Base-by-base conservation (phyloP, 1,140 invertebrate genomes). In the Cydia pomonella region DNA sequence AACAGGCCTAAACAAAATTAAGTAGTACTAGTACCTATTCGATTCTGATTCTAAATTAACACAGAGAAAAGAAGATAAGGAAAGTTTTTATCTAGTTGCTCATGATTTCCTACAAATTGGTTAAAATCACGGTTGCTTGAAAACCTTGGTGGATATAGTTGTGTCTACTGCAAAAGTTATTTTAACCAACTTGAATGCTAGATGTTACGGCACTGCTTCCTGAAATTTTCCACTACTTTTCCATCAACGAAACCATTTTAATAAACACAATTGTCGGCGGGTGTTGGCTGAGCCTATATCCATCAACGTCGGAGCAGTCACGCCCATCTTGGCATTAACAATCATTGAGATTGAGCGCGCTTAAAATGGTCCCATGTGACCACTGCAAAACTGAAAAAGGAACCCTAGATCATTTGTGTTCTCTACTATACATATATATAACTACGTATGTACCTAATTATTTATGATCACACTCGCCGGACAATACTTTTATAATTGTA, bases 301-400 rank as follows among this genome's bases (percentile, higher is more conserved):
- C 64, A 69, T 69, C 64, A 69, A 69, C 29, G 64, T 69, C 64
- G 16, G 13, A 6, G 29, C 29, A 33, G 64, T 69, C 64, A 69
- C 64, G 64, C 64, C 64, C 64, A 38, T 69, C 64, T 69, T 69
- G 64, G 64, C 64, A 69, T 33, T 41, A 69, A 69, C 64, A 69
- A 69, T 69, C 64, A 69, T 69, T 69, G 64, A 69, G 64, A 69
- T 69, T 69, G 64, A 69, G 41, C 64, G 33, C 64, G 64, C 27
- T 69, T 33, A n/a, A 59, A 59, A 59, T 59, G 53, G 53, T 59
- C 53, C 53, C 21, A 59, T 59, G 53, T 59, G 53, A 59, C 53
- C 18, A 21, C 53, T 21, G 21, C 21, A 59, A 59, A 23, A 59
- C 16, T n/a, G 10, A 21, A 59, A 21, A 59, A 9, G 7, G 50